Base-by-base conservation (phyloP, 2,888 invertebrate genomes). In the Lutraria lutraria region DNA sequence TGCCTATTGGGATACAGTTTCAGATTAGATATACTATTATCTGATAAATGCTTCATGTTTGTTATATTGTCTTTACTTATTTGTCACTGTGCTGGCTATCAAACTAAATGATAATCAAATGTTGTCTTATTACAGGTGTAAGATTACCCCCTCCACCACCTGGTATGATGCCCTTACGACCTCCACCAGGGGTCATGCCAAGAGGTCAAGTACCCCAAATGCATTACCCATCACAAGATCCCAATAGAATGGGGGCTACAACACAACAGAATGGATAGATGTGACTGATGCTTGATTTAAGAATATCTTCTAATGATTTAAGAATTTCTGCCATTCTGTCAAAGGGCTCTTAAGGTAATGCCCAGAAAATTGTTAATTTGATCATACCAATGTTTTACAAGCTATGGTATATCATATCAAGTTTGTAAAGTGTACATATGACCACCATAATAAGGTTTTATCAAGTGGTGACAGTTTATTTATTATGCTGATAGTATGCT, bases 201-300 rank as follows among this genome's bases (percentile, higher is more conserved):
- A 80, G 93, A 72, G 91, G 92, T 15, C 85, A 92, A 60, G 87
- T 90, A 19, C 92, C 91, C 52, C 92, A 92, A 60, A 94, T 96
- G 88, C 99, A 99, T 97, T 99, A 99, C 97, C 99, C 99, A 6
- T 99, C 99, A 96, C 99, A 99, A 97, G 99, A 99, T 97, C 99
- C 99, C 0, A 98, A 98, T 68, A 97, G 99, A 53, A 98, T 99
- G 97, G 99, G 99, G 13, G 95, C 96, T 15, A 90, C 94, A 15
- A 72, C 54, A 43, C 87, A 82, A 80, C 85, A 85, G 4, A 79
- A 79, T 60, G 25, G 80, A 85, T 85, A 79, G 43, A 19, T 25
- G 34, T 25, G 25, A 19, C 56, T 29, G 25, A 68, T 10, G 13
- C 0, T 25, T n/a, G 21, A n/a, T n/a, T n/a, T 8, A 68, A 12